Percentiles rank a stretch among this genome's conserved stretches.
Conservation (phyloP, 2,888 invertebrate species). For the Melanchra persicariae region DNA sequence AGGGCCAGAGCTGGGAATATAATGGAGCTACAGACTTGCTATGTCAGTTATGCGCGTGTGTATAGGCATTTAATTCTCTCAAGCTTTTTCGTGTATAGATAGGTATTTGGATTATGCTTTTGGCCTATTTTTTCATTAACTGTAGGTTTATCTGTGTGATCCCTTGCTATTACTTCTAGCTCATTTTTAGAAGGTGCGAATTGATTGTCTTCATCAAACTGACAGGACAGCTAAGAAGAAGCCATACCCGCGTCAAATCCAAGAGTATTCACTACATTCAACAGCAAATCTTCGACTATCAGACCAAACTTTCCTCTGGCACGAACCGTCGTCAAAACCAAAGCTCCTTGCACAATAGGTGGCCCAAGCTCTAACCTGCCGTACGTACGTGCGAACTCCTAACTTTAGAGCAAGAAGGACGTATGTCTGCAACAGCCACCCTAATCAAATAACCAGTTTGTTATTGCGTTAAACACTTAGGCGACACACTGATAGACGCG, state of each 20-base stretch:
- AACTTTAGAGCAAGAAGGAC: conserved; percentile 26
- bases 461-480: conserved; percentile 44
- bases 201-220: not conserved
- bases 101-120: conserved; percentile 10
- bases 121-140: not conserved
- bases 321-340: conserved; percentile 42
- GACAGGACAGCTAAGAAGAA: not conserved
- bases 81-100: conserved; percentile 14
- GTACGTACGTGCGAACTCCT: conserved; percentile 16
- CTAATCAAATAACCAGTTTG: conserved; percentile 46
- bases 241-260: not conserved
- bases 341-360: conserved; percentile 28
- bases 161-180: not conserved
- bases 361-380: conserved; percentile 12
- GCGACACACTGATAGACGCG: conserved; percentile 24
- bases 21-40: conserved; percentile 40
- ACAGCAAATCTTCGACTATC: conserved; percentile 30
- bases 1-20: conserved; percentile 39
- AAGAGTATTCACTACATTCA: conserved; percentile 6
- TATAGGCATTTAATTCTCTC: conserved; percentile 8
- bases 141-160: too few species aligned
- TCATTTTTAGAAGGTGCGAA: not conserved
- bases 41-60: conserved; percentile 16
- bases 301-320: conserved; percentile 20
- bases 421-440: conserved; percentile 34